Evolutionary conservation across 2,113 vertebrate species (phyloP).

Genomic region (Xenopus laevis): DNA sequence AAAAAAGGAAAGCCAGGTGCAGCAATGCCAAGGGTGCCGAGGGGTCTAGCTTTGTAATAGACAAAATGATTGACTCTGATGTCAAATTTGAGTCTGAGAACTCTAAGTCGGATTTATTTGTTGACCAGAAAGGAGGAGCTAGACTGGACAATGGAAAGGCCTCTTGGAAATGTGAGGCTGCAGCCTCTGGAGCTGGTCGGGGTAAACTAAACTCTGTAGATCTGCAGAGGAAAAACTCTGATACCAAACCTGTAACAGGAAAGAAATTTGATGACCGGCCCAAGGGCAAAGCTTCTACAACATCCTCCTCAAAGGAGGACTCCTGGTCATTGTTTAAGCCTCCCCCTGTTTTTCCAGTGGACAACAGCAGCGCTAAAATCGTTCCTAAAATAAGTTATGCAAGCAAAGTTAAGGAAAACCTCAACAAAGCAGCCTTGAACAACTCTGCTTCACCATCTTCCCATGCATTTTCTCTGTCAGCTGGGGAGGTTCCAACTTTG

Average conservation of each 20-base stretch:
- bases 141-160: conserved; percentile 70
- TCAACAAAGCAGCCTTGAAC: conserved; percentile 90
- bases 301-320: conserved; percentile 84
- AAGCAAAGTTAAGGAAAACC: conserved; percentile 99
- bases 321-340: conserved; percentile 98
- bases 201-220: conserved; percentile 69
- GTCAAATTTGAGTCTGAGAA: conserved; percentile 75
- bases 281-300: conserved; percentile 81
- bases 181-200: conserved; percentile 61
- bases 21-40: conserved; percentile 83
- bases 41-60: conserved; percentile 76
- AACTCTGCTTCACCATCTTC: conserved; percentile 61
- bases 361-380: conserved; percentile 98
- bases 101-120: conserved; percentile 66
- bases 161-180: conserved; percentile 75
- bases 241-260: conserved; percentile 77
- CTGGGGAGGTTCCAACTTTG: conserved; percentile 75
- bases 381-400: conserved; percentile 99
- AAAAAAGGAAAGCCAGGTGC: conserved; percentile 85
- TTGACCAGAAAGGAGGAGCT: conserved; percentile 69
- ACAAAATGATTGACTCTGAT: conserved; percentile 80
- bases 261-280: conserved; percentile 91
- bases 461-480: conserved; percentile 56
- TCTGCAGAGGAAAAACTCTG: conserved; percentile 80
- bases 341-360: conserved; percentile 96